A percentile compares a stretch with the other conserved stretches of the same genome.
phyloP scores from a whole-genome alignment of 2,113 vertebrate genomes.

The Corydoras sp. region DNA sequence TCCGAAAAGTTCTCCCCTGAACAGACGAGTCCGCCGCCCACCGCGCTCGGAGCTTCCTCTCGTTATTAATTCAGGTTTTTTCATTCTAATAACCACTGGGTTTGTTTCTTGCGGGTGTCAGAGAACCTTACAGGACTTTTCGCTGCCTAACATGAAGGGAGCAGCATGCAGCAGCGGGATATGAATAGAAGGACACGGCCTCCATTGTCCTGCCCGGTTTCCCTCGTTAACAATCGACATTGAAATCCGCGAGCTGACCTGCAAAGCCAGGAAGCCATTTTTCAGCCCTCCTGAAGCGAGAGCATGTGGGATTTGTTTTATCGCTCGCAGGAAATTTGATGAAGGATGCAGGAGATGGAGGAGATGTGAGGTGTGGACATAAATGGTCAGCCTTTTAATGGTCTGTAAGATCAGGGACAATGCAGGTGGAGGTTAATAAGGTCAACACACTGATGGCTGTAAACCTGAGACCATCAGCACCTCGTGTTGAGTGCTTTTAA shows the following conservation, averaged over 20 bases:
- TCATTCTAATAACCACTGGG: background rate
- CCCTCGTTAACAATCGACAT: background rate
- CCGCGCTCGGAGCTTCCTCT: too few relatives aligned
- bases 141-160: slow-evolving; percentile 2
- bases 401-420: slow-evolving; percentile 1
- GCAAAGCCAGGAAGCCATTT: slow-evolving; percentile 37
- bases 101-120: slow-evolving; percentile 5
- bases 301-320: slow-evolving; percentile 44
- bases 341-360: slow-evolving; percentile 35
- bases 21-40: background rate
- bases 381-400: slow-evolving; percentile 6
- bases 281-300: slow-evolving; percentile 32
- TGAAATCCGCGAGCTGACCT: slow-evolving; percentile 36
- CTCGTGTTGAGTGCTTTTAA: slow-evolving; percentile 8
- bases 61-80: too few relatives aligned
- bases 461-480: slow-evolving; percentile 23
- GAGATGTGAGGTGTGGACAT: background rate
- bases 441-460: slow-evolving; percentile 12
- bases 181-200: slow-evolving; percentile 20
- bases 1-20: too few relatives aligned
- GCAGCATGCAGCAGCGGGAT: slow-evolving; percentile 10
- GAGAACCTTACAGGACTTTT: slow-evolving; percentile 4
- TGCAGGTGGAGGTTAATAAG: background rate
- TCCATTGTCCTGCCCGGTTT: slow-evolving; percentile 15
- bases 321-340: slow-evolving; percentile 46